phyloP scores from a whole-genome alignment of 2,888 invertebrate species.

The Hypomecis atomaria region DNA sequence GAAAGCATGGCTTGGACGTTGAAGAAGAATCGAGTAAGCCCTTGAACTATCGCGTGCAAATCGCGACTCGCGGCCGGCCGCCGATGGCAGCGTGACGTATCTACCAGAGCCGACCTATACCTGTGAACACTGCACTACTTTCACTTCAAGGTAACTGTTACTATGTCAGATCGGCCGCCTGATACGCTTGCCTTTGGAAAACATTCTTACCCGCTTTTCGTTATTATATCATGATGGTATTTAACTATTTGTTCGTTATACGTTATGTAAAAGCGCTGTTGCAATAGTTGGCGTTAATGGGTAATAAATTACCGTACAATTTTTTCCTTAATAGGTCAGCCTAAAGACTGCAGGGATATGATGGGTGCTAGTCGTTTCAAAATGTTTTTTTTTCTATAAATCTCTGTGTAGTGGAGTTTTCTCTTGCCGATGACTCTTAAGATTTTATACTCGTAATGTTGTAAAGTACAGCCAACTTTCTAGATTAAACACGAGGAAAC shows the following conservation, averaged over 20 bases:
- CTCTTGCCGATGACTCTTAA: too few relatives aligned
- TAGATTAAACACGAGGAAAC: too few relatives aligned
- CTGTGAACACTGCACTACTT: constrained; percentile 45
- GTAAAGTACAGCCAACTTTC: too few relatives aligned
- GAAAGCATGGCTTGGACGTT: constrained; percentile 2
- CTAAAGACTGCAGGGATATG: too few relatives aligned
- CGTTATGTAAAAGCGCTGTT: not conserved
- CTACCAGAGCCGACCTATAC: constrained; percentile 32
- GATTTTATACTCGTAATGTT: too few relatives aligned
- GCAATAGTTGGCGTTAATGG: not conserved
- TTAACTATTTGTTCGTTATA: not conserved
- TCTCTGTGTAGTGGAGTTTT: too few relatives aligned
- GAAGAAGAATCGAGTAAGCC: constrained; percentile 50
- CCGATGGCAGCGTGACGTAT: constrained; percentile 30
- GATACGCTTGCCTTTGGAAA: constrained; percentile 36
- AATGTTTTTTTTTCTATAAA: too few relatives aligned
- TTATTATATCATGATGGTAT: constrained; percentile 1
- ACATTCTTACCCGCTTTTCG: constrained; percentile 25
- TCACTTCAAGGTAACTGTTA: constrained; percentile 43
- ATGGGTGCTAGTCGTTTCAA: too few relatives aligned
- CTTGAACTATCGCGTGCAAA: constrained; percentile 78
- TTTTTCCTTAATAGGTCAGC: not conserved
- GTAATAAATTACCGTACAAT: not conserved
- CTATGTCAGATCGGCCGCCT: constrained; percentile 40
- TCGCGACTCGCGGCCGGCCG: constrained; percentile 47